These are phyloP conservation scores for Epirrita christyi DNA, from an alignment of 2,888 invertebrate genomes.

Conservation along the genomic window DNA sequence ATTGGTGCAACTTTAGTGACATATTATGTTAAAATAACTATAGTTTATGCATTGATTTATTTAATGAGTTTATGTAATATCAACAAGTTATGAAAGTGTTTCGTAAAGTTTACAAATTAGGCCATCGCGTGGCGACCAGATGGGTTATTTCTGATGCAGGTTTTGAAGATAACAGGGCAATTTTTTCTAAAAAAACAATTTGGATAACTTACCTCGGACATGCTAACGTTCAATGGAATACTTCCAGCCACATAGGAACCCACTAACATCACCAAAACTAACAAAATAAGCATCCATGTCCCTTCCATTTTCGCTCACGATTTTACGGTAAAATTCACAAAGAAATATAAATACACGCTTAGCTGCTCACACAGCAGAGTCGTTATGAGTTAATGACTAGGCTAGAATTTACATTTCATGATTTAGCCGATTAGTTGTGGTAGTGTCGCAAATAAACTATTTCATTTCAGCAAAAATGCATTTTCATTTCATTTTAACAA, in stretches of 20 bases:
- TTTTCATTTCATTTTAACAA: slow-evolving; percentile 3
- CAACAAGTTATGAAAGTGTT: slow-evolving; percentile 14
- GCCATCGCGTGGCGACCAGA: slow-evolving; percentile 24
- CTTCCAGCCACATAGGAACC: slow-evolving; percentile 98
- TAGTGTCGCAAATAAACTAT: slow-evolving; percentile 17
- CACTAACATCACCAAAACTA: slow-evolving; percentile 96
- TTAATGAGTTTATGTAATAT: too few species aligned
- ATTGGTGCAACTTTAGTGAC: too few species aligned
- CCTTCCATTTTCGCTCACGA: slow-evolving; percentile 88
- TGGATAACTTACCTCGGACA: slow-evolving; percentile 92
- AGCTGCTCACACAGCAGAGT: neutral
- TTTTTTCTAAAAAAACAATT: neutral
- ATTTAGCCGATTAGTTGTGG: slow-evolving; percentile 19
- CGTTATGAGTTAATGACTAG: slow-evolving; percentile 5
- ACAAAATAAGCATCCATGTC: slow-evolving; percentile 91
- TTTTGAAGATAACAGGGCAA: neutral
- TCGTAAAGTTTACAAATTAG: slow-evolving; percentile 28
- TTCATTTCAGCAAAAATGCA: slow-evolving; percentile 14
- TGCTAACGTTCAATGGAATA: slow-evolving; percentile 95
- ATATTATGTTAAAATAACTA: too few species aligned
- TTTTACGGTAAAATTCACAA: slow-evolving; percentile 24
- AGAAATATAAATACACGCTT: slow-evolving; percentile 19
- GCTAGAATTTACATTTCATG: slow-evolving; percentile 24
- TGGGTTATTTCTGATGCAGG: slow-evolving; percentile 9
- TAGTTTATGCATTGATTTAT: too few species aligned